These are phyloP conservation scores for Plusia festucae DNA, from an alignment of 2,888 invertebrate genomes.

Conservation along the genomic window DNA sequence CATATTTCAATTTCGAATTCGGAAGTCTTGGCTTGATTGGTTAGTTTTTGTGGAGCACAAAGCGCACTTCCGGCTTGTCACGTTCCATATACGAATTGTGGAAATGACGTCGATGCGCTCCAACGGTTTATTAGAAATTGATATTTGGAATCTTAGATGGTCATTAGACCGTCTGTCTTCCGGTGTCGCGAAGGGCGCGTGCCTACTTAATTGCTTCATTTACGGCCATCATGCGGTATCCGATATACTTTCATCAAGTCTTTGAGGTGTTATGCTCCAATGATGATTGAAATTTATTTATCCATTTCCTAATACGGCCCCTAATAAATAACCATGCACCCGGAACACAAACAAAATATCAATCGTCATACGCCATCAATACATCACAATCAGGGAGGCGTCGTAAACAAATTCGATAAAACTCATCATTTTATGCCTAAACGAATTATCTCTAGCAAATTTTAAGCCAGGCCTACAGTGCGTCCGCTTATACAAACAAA, in stretches of 20 bases:
- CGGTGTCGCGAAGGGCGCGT: constrained; percentile 82
- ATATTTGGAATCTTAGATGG: constrained; percentile 86
- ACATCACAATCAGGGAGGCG: constrained; percentile 71
- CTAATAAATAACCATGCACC: constrained; percentile 59
- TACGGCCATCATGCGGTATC: constrained; percentile 78
- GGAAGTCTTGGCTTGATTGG: constrained; percentile 83
- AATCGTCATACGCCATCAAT: constrained; percentile 62
- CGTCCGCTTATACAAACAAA: constrained; percentile 86
- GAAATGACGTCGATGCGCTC: constrained; percentile 78
- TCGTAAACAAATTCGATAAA: constrained; percentile 78
- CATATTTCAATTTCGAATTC: constrained; percentile 78
- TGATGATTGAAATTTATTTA: constrained; percentile 64
- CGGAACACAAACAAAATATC: constrained; percentile 68
- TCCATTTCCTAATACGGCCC: constrained; percentile 43
- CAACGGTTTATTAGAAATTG: constrained; percentile 84
- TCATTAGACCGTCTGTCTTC: constrained; percentile 87
- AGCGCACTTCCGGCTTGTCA: constrained; percentile 83
- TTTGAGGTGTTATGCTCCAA: constrained; percentile 73
- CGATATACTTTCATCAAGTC: constrained; percentile 60
- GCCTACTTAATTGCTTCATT: constrained; percentile 87
- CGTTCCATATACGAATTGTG: constrained; percentile 74
- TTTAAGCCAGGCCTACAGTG: constrained; percentile 74
- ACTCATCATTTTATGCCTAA: constrained; percentile 84
- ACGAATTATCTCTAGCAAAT: constrained; percentile 83
- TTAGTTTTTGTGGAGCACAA: constrained; percentile 78